These are phyloP conservation scores for Keiferia lycopersicella DNA, from an alignment of 2,888 invertebrate genomes.

Conservation along the genomic window DNA sequence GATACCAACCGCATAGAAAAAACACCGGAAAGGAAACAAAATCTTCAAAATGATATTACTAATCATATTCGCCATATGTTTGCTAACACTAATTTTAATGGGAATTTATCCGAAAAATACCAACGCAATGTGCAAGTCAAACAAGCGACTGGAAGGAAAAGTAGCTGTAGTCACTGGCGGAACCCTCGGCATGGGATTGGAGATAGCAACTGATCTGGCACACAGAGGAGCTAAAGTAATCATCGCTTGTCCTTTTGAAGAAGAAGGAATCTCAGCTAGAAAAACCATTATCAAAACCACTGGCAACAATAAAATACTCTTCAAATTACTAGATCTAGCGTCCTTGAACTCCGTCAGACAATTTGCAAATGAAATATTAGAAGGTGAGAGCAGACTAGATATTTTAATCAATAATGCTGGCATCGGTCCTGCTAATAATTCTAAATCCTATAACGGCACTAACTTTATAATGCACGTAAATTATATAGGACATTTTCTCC, in stretches of 20 bases:
- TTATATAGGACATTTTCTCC: conserved; percentile 94
- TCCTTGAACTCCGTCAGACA: conserved; percentile 87
- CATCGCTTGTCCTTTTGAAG: conserved; percentile 65
- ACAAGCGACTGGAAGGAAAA: conserved; percentile 61
- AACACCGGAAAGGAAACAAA: too few species aligned
- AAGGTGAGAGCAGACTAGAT: conserved; percentile 86
- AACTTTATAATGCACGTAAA: conserved; percentile 96
- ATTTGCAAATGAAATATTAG: conserved; percentile 89
- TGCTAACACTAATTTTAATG: not conserved
- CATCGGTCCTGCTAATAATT: conserved; percentile 82
- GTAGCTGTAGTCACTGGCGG: conserved; percentile 69
- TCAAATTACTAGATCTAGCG: conserved; percentile 61
- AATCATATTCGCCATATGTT: not conserved
- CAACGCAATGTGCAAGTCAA: conserved; percentile 65
- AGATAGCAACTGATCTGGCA: conserved; percentile 66
- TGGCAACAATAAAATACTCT: conserved; percentile 85
- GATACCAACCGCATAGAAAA: too few species aligned
- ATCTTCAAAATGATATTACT: conserved; percentile 7
- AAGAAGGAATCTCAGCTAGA: conserved; percentile 63
- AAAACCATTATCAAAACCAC: conserved; percentile 84
- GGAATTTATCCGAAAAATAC: conserved; percentile 62
- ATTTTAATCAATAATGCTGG: conserved; percentile 96
- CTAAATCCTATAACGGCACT: conserved; percentile 88
- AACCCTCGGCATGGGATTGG: conserved; percentile 67
- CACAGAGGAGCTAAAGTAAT: conserved; percentile 68